Evolutionary conservation across 2,113 vertebrate species (phyloP).

Genomic region (Oreochromis tanganicae): DNA sequence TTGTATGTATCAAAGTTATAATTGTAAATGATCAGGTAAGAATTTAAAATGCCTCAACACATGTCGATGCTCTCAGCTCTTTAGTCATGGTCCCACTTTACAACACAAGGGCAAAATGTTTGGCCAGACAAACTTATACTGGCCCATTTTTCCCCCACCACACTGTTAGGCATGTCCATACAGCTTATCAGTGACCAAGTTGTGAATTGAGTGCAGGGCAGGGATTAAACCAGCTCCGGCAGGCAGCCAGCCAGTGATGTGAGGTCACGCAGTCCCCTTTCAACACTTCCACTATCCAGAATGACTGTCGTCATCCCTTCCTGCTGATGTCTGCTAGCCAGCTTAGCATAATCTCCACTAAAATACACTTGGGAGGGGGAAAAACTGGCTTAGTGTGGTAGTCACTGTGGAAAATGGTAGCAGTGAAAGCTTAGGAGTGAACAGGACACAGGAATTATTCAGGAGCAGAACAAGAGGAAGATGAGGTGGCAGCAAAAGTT

Average conservation of each 20-base stretch:
- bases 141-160: background rate
- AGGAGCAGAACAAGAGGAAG: background rate
- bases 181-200: background rate
- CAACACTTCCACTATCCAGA: background rate
- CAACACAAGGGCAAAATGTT: fast-evolving
- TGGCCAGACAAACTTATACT: background rate
- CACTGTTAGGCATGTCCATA: background rate
- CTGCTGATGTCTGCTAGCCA: slow-evolving; percentile 18
- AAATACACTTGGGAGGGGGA: slow-evolving; percentile 27
- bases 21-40: background rate
- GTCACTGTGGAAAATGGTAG: background rate
- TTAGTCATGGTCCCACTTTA: background rate
- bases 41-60: background rate
- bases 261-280: background rate
- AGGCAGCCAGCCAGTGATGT: background rate
- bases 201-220: slow-evolving; percentile 30
- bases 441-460: background rate
- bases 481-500: background rate
- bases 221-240: background rate
- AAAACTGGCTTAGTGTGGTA: background rate
- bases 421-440: slow-evolving; percentile 11
- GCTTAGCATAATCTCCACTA: slow-evolving; percentile 48
- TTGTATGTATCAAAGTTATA: fast-evolving
- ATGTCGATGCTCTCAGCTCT: background rate
- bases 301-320: background rate